phyloP scores from a whole-genome alignment of 2,113 vertebrate species.

The Nannobrachium achirus region DNA sequence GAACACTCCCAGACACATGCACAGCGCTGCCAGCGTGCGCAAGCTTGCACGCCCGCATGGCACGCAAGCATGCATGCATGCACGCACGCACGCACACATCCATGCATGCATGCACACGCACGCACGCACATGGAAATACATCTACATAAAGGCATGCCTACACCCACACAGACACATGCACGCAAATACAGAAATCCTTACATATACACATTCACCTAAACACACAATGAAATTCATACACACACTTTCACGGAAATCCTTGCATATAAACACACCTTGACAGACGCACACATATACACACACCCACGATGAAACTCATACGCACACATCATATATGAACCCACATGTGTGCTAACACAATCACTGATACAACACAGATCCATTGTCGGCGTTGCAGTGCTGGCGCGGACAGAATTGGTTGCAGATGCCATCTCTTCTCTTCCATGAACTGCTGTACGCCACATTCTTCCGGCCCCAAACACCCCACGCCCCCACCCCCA shows the following conservation, averaged over 20 bases:
- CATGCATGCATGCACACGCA: slow-evolving; percentile 16
- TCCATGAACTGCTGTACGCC: slow-evolving; percentile 33
- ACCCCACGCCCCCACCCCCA: slow-evolving; percentile 36
- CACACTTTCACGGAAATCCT: not conserved
- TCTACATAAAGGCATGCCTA: slow-evolving; percentile 11
- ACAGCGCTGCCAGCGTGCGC: not conserved
- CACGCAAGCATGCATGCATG: not conserved
- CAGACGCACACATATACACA: not conserved
- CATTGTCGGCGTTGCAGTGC: slow-evolving; percentile 38
- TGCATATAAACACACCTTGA: not conserved
- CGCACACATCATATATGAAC: not conserved
- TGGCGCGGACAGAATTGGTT: slow-evolving; percentile 46
- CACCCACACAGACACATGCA: slow-evolving; percentile 32
- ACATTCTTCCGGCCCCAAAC: slow-evolving; percentile 29
- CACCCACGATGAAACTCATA: slow-evolving; percentile 2
- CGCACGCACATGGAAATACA: not conserved
- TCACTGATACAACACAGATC: slow-evolving; percentile 51
- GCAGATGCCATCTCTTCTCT: slow-evolving; percentile 47
- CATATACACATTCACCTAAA: slow-evolving; percentile 4
- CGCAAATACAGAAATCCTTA: slow-evolving; percentile 2
- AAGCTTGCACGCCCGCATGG: not conserved
- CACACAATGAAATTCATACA: not conserved
- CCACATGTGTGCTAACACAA: slow-evolving; percentile 10
- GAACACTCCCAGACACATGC: slow-evolving; percentile 43
- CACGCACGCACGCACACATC: not conserved